phyloP scores from a whole-genome alignment of 2,888 invertebrate species.

The Antheraea assamensis region DNA sequence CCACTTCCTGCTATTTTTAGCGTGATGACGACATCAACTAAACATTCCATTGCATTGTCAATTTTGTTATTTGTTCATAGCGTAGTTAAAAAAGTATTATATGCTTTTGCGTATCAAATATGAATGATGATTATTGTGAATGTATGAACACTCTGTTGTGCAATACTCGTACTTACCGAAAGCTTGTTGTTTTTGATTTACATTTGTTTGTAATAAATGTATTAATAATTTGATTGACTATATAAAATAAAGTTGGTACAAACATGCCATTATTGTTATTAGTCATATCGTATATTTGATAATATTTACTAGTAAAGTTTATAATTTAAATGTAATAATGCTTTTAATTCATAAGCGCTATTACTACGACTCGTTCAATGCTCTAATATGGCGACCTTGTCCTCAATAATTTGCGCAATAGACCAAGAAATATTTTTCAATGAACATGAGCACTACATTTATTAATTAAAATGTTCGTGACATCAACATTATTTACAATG shows the following conservation, averaged over 20 bases:
- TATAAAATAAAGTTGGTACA: too few relatives aligned
- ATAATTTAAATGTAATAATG: neutral
- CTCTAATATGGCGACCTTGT: constrained; percentile 42
- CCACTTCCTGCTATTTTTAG: constrained; percentile 75
- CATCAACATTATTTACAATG: constrained; percentile 6
- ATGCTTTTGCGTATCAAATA: constrained; percentile 8
- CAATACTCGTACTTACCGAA: neutral
- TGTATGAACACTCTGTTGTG: neutral
- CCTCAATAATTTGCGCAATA: constrained; percentile 39
- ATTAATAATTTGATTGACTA: too few relatives aligned
- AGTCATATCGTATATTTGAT: too few relatives aligned
- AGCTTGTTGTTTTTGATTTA: neutral
- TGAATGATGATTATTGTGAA: neutral
- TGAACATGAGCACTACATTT: constrained; percentile 5
- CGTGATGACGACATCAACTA: constrained; percentile 60
- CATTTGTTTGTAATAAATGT: too few relatives aligned
- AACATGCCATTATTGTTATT: too few relatives aligned
- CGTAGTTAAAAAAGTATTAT: neutral
- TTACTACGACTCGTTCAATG: constrained; percentile 32
- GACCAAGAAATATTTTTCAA: constrained; percentile 24
- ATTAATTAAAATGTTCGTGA: constrained; percentile 3
- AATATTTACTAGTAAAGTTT: too few relatives aligned
- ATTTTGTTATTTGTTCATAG: constrained; percentile 42
- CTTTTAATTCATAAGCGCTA: constrained; percentile 14
- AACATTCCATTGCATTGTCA: constrained; percentile 64